These are phyloP conservation scores for Rhizomys pruinosus DNA, from an alignment of 2,113 vertebrate genomes.

Conservation along the genomic window DNA sequence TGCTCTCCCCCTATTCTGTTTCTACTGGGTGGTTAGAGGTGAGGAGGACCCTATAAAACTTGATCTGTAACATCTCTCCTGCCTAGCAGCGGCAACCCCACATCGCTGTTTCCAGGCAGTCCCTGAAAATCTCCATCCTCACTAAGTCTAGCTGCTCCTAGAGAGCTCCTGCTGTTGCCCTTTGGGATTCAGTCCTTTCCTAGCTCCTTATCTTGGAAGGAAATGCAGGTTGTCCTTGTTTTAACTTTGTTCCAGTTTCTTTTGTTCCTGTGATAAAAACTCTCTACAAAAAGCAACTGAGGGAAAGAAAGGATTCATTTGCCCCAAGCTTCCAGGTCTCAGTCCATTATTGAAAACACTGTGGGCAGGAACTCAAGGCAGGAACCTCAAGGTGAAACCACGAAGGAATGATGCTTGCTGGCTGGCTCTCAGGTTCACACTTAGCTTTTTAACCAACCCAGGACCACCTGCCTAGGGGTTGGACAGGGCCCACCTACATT, in stretches of 20 bases:
- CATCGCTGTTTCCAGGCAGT: neutral
- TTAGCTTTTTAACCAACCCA: neutral
- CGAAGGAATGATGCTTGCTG: neutral
- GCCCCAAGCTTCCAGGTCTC: neutral
- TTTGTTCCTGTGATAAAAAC: neutral
- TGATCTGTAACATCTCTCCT: neutral
- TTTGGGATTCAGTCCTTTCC: no score
- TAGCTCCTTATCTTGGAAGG: neutral
- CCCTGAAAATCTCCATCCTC: neutral
- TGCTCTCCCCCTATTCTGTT: neutral
- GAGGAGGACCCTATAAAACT: neutral
- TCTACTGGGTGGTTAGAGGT: neutral
- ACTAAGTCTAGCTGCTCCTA: rapidly evolving
- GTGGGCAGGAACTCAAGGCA: neutral
- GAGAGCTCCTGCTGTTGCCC: rapidly evolving
- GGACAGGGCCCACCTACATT: no score
- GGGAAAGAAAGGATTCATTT: no score
- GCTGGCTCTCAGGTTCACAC: no score
- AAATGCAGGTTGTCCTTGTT: rapidly evolving
- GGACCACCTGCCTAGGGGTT: neutral
- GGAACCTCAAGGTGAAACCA: neutral
- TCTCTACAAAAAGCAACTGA: neutral
- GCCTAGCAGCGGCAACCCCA: neutral
- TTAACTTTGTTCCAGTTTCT: neutral
- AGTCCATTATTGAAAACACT: neutral